Conservation (phyloP, 2,797 vertebrate species). For the Natrix natrix region DNA sequence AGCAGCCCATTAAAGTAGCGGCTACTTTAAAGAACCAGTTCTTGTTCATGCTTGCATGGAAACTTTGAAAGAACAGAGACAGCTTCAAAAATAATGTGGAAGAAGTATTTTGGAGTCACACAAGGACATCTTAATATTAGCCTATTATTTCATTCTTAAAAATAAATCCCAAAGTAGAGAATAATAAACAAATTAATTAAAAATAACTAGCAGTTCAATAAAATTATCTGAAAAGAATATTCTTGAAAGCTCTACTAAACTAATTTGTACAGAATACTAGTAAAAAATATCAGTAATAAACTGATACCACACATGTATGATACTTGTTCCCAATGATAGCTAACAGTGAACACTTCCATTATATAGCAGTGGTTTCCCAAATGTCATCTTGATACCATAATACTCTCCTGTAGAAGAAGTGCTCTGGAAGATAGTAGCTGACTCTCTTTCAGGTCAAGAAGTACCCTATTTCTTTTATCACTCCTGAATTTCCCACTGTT, state of each 20-base stretch:
- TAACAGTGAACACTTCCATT: not conserved
- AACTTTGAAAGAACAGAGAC: not conserved
- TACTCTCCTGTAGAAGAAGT: not conserved
- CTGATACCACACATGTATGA: not conserved
- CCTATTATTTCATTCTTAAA: not conserved
- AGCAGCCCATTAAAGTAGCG: not conserved
- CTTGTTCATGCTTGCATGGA: not conserved
- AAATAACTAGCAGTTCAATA: not conserved
- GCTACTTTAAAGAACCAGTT: not conserved
- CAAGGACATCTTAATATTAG: not conserved
- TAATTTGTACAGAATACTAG: not conserved
- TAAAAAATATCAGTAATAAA: not conserved
- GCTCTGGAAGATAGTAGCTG: not conserved
- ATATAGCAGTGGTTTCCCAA: not conserved
- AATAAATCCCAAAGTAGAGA: not conserved
- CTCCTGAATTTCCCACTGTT: not conserved
- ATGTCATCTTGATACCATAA: not conserved
- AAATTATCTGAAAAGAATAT: not conserved
- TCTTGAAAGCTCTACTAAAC: not conserved
- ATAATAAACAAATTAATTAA: not conserved
- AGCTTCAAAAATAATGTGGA: not conserved
- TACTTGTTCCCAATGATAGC: not conserved
- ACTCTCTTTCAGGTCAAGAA: not conserved
- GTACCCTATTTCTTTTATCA: not conserved
- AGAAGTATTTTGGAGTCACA: not conserved